Conservation (phyloP, 2,888 invertebrate species). For the Melinopterus prodromus region DNA sequence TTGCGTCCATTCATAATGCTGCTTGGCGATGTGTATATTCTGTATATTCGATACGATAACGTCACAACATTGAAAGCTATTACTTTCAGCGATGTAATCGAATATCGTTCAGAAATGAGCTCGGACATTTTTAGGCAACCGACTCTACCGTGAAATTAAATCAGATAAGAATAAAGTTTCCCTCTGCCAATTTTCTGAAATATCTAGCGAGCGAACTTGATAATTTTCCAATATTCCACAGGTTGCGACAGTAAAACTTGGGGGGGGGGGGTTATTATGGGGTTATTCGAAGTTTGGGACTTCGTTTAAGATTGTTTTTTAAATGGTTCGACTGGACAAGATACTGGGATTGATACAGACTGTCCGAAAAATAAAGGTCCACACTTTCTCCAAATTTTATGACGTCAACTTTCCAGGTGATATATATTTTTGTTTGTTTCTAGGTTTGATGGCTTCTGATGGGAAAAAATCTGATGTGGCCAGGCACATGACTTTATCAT, state of each 20-base stretch:
- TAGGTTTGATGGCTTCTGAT: no score
- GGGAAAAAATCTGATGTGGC: no score
- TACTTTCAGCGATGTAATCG: background rate
- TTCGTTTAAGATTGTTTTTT: background rate
- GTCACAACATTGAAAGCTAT: background rate
- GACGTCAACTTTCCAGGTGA: no score
- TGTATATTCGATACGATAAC: background rate
- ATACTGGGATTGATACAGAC: no score
- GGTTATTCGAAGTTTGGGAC: background rate
- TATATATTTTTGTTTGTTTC: no score
- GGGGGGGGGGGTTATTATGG: background rate
- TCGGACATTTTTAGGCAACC: background rate
- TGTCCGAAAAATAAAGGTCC: no score
- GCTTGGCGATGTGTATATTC: background rate
- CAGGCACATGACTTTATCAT: no score
- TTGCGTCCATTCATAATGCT: no score
- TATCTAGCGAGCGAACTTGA: background rate
- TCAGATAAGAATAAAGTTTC: background rate
- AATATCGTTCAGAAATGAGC: background rate
- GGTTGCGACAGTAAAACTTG: background rate
- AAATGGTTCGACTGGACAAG: no score
- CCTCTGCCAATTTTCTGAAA: background rate
- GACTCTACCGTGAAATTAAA: background rate
- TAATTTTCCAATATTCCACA: background rate
- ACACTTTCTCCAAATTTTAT: no score